phyloP scores from a whole-genome alignment of 2,888 invertebrate species.

The Lymantria dispar region DNA sequence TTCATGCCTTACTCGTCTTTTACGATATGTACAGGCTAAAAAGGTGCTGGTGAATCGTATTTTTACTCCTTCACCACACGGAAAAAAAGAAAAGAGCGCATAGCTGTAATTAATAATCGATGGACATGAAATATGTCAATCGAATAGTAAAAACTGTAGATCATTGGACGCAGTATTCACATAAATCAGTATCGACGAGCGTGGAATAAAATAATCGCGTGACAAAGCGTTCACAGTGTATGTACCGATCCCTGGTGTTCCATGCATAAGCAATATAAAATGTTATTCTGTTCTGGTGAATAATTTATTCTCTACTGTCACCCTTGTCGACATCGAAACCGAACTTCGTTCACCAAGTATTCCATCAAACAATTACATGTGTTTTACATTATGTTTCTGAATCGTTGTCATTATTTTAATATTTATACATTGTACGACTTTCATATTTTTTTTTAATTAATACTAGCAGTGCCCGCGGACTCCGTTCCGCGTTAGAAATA shows the following conservation, averaged over 20 bases:
- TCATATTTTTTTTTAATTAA: no score
- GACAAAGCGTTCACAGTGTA: slow-evolving; percentile 47
- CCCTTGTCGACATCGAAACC: slow-evolving; percentile 40
- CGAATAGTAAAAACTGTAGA: slow-evolving; percentile 37
- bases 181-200: slow-evolving; percentile 50
- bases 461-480: no score
- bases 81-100: no score
- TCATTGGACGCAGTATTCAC: slow-evolving; percentile 33
- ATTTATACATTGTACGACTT: no score
- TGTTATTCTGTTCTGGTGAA: slow-evolving; percentile 62
- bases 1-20: no score
- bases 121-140: slow-evolving; percentile 31
- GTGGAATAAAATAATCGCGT: slow-evolving; percentile 56
- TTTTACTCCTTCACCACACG: no score
- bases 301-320: slow-evolving; percentile 69
- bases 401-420: slow-evolving; percentile 14
- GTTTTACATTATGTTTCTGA: slow-evolving; percentile 34
- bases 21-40: no score
- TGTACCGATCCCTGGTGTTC: slow-evolving; percentile 55
- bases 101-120: slow-evolving; percentile 26
- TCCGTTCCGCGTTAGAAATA: no score
- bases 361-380: slow-evolving; percentile 54
- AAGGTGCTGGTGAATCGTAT: no score
- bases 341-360: slow-evolving; percentile 55
- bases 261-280: slow-evolving; percentile 70